Conservation (phyloP, 2,113 vertebrate species). For the Atractosteus spatula region DNA sequence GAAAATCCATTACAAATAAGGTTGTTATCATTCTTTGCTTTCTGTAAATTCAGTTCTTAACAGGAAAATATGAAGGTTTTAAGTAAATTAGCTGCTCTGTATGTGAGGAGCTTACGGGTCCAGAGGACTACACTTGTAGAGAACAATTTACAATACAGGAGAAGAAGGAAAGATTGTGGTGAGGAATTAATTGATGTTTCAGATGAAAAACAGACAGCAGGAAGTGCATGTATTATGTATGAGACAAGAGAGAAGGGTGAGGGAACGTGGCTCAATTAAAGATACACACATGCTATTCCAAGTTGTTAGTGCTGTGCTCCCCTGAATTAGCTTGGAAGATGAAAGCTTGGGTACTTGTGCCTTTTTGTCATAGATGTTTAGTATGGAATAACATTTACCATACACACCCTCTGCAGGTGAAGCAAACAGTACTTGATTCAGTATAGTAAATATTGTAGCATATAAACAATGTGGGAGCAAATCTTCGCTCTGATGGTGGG, state of each 20-base stretch:
- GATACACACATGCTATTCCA: constrained; percentile 23
- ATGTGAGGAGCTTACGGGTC: too few species aligned
- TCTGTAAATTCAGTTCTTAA: too few species aligned
- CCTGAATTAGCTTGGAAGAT: constrained; percentile 11
- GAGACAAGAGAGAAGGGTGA: constrained; percentile 12
- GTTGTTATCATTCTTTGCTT: too few species aligned
- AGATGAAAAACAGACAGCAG: constrained; percentile 7
- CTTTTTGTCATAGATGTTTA: constrained; percentile 28
- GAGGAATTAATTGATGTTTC: constrained; percentile 2
- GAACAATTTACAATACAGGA: too few species aligned
- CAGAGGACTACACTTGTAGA: too few species aligned
- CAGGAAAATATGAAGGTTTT: too few species aligned
- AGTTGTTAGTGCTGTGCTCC: background rate
- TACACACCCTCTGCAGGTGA: background rate
- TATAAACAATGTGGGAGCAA: too few species aligned
- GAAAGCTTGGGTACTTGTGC: background rate
- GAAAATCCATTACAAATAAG: too few species aligned
- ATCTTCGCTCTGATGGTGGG: too few species aligned
- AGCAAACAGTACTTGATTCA: too few species aligned
- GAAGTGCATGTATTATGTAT: constrained; percentile 40
- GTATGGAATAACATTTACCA: constrained; percentile 19
- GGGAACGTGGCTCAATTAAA: constrained; percentile 27
- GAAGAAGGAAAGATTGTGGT: background rate
- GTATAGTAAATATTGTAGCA: too few species aligned
- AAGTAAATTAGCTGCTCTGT: too few species aligned